Conservation (phyloP, 1,140 invertebrate genomes). For the Aethina tumida region DNA sequence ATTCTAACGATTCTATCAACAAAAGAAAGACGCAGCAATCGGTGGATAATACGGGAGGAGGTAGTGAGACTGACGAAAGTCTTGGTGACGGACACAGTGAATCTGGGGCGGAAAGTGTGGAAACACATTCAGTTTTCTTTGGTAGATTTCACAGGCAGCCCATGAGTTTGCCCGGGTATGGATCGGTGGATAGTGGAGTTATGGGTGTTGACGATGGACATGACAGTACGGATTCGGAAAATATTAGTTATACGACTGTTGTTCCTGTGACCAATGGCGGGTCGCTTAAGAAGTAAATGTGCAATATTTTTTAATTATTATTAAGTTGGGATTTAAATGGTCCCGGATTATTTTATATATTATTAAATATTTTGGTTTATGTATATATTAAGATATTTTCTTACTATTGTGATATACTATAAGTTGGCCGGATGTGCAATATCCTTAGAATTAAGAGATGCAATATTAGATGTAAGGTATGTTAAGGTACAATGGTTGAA, state of each 20-base stretch:
- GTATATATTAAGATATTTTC: no score
- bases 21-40: neutral
- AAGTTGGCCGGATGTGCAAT: no score
- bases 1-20: conserved; percentile 48
- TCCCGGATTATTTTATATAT: no score
- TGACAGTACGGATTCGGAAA: conserved; percentile 38
- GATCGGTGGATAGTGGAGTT: conserved; percentile 19
- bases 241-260: conserved; percentile 41
- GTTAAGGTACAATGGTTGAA: no score
- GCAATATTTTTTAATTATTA: no score
- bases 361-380: no score
- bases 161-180: conserved; percentile 6
- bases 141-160: conserved; percentile 44
- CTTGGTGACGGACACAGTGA: conserved; percentile 65
- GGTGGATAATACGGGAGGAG: conserved; percentile 35
- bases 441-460: no score
- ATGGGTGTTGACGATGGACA: conserved; percentile 12
- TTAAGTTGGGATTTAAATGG: no score
- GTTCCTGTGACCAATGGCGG: conserved; percentile 18
- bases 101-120: conserved; percentile 73
- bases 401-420: no score
- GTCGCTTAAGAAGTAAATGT: neutral
- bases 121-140: conserved; percentile 73
- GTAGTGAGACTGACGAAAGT: conserved; percentile 63
- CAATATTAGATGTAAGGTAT: no score